These are phyloP conservation scores for Carassius auratus DNA, from an alignment of 2,113 vertebrate genomes.

Conservation along the genomic window DNA sequence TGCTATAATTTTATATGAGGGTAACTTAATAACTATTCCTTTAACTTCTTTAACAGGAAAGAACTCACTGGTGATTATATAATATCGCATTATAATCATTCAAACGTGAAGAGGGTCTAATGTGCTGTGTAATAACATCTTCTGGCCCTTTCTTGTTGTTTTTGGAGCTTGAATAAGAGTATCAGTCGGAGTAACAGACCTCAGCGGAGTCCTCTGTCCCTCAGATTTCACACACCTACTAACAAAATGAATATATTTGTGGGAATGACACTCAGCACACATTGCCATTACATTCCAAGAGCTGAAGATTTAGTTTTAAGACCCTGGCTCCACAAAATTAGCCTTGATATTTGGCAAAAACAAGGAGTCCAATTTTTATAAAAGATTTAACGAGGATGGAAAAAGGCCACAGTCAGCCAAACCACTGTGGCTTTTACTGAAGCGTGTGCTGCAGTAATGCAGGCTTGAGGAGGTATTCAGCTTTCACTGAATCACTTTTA, in stretches of 20 bases:
- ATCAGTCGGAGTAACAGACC: not conserved
- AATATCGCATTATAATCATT: not conserved
- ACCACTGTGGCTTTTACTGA: constrained; percentile 52
- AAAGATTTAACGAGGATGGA: constrained; percentile 57
- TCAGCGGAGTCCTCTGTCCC: not conserved
- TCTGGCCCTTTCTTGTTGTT: not conserved
- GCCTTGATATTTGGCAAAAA: constrained; percentile 53
- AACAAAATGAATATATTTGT: not conserved
- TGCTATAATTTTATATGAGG: not conserved
- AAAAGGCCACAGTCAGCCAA: constrained; percentile 52
- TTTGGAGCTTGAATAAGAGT: constrained; percentile 7
- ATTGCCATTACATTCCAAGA: constrained; percentile 7
- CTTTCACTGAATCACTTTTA: constrained; percentile 46
- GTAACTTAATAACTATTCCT: not conserved
- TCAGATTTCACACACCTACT: not conserved
- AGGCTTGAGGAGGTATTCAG: constrained; percentile 33
- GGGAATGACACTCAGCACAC: constrained; percentile 24
- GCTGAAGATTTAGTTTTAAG: constrained; percentile 36
- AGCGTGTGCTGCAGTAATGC: constrained; percentile 46
- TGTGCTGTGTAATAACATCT: not conserved
- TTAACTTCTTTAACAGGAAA: not conserved
- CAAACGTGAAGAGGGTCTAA: not conserved
- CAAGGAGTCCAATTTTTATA: constrained; percentile 51
- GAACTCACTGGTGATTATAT: not conserved
- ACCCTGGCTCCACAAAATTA: constrained; percentile 38